A percentile compares a stretch with the other conserved stretches of the same genome.
Evolutionary conservation across 1,140 invertebrate species (phyloP).

Genomic region (Galendromus occidentalis): DNA sequence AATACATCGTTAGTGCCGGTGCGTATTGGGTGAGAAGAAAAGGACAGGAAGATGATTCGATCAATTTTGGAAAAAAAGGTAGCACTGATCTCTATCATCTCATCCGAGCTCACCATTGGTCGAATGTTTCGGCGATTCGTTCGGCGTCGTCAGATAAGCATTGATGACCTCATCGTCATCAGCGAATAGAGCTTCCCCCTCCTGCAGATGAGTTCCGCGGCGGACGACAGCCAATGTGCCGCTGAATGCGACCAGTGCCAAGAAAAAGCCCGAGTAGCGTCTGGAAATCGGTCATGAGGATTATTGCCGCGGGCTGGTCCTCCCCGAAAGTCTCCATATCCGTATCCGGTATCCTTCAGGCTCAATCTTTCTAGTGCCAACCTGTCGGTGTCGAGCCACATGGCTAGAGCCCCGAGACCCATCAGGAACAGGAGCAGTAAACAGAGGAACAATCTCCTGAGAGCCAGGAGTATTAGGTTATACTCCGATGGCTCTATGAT

Average conservation of each 20-base stretch:
- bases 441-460: not conserved
- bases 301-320: too few species aligned
- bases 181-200: not conserved
- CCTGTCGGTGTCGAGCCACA: slow-evolving; percentile 9
- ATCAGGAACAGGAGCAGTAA: not conserved
- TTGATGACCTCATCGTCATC: slow-evolving; percentile 8
- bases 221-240: slow-evolving; percentile 1
- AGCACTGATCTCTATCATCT: too few species aligned
- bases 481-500: not conserved
- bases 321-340: too few species aligned
- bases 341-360: too few species aligned
- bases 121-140: not conserved
- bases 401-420: not conserved
- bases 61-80: too few species aligned
- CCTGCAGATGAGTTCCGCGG: not conserved
- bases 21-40: not conserved
- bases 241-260: not conserved
- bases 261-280: slow-evolving; percentile 7
- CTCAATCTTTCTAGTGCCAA: not conserved
- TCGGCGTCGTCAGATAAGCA: not conserved
- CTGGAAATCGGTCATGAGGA: not conserved
- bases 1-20: not conserved
- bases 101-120: not conserved
- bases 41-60: too few species aligned
- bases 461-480: not conserved